phyloP scores from a whole-genome alignment of 1,140 invertebrate species.

The Dendrolimus kikuchii region DNA sequence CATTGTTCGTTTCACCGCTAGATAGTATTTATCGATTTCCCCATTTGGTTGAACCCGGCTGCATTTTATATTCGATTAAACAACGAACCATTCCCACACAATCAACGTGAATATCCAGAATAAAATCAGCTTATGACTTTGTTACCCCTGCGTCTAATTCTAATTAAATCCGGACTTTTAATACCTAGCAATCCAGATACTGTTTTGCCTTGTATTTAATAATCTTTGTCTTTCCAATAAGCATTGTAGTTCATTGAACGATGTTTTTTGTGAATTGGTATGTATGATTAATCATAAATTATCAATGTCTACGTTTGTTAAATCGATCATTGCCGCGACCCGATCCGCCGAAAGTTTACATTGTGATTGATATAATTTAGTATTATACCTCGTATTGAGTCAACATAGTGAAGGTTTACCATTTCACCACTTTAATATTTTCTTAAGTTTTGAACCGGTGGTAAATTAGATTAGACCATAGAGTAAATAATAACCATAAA shows the following conservation, averaged over 20 bases:
- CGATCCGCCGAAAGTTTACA: neutral
- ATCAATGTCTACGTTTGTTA: slow-evolving; percentile 1
- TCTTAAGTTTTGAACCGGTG: too few relatives aligned
- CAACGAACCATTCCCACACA: neutral
- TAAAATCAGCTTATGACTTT: too few relatives aligned
- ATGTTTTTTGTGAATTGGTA: neutral
- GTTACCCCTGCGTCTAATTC: too few relatives aligned
- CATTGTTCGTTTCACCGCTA: slow-evolving; percentile 3
- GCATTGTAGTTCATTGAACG: neutral
- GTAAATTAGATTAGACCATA: too few relatives aligned
- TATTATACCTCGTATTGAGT: neutral
- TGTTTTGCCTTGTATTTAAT: too few relatives aligned
- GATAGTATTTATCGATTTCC: slow-evolving; percentile 11
- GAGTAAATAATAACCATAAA: too few relatives aligned
- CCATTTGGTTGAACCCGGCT: slow-evolving; percentile 12
- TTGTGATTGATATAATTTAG: slow-evolving; percentile 10
- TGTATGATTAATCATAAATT: slow-evolving; percentile 10
- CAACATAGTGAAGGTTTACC: too few relatives aligned
- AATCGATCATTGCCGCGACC: slow-evolving; percentile 7
- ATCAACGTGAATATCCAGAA: too few relatives aligned
- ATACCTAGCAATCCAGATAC: too few relatives aligned
- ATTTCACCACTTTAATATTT: too few relatives aligned
- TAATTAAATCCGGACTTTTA: too few relatives aligned
- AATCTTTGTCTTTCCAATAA: neutral
- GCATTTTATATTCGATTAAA: slow-evolving; percentile 12